These are phyloP conservation scores for Wasmannia auropunctata DNA, from an alignment of 1,140 invertebrate genomes.

Conservation along the genomic window DNA sequence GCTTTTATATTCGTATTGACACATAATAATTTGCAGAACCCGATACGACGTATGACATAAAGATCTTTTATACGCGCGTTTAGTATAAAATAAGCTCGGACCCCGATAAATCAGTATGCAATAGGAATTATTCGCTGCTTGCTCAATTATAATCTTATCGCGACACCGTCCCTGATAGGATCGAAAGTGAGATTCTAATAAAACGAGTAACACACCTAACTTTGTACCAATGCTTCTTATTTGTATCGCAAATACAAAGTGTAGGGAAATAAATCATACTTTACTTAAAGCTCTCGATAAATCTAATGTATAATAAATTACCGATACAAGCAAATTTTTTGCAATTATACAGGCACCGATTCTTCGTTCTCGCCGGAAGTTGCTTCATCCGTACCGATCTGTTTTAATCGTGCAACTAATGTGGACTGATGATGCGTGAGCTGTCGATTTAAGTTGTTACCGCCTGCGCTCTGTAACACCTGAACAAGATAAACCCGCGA, in stretches of 20 bases:
- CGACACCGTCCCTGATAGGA: constrained; percentile 55
- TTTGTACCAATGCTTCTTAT: constrained; percentile 72
- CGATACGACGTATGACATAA: neutral
- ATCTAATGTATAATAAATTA: constrained; percentile 81
- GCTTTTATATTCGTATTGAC: neutral
- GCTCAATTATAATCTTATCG: constrained; percentile 68
- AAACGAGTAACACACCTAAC: constrained; percentile 31
- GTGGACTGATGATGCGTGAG: constrained; percentile 89
- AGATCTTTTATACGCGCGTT: constrained; percentile 40
- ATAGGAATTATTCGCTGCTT: constrained; percentile 58
- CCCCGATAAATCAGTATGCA: constrained; percentile 56
- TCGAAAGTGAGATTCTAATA: constrained; percentile 61
- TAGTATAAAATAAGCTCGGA: constrained; percentile 59
- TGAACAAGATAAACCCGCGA: constrained; percentile 88
- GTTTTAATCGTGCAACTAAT: constrained; percentile 88
- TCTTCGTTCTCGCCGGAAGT: constrained; percentile 72
- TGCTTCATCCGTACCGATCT: constrained; percentile 83
- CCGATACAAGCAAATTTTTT: constrained; percentile 78
- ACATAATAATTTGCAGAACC: neutral
- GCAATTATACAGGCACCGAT: constrained; percentile 82
- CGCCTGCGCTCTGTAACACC: constrained; percentile 87
- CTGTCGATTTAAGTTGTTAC: constrained; percentile 87
- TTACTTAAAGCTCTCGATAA: constrained; percentile 81
- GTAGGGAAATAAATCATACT: constrained; percentile 69
- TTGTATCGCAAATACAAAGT: constrained; percentile 77